A percentile compares a stretch with the other conserved stretches of the same genome.
Evolutionary conservation across 1,140 invertebrate species (phyloP).

Genomic region (Polypedilum pembai): DNA sequence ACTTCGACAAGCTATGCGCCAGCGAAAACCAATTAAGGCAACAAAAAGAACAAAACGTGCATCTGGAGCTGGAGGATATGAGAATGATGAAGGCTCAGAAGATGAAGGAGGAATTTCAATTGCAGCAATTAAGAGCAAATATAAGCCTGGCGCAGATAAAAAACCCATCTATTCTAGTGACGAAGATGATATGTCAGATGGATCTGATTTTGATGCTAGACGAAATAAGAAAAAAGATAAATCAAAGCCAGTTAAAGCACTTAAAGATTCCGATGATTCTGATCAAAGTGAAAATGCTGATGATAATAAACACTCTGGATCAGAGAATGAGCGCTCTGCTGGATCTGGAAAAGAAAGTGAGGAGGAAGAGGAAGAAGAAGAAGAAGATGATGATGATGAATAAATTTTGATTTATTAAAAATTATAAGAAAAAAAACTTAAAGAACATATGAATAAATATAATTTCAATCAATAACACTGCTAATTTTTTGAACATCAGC

Average conservation of each 20-base stretch:
- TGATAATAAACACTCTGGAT: conserved; percentile 33
- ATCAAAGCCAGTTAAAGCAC: conserved; percentile 65
- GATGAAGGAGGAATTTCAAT: conserved; percentile 87
- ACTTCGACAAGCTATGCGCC: conserved; percentile 73
- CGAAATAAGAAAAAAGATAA: conserved; percentile 69
- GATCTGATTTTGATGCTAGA: conserved; percentile 74
- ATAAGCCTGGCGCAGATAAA: conserved; percentile 59
- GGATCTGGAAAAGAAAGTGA: not conserved
- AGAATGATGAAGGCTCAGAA: conserved; percentile 73
- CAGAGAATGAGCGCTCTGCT: not conserved
- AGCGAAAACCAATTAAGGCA: conserved; percentile 50
- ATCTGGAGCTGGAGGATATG: conserved; percentile 48
- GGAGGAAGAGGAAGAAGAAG: not conserved
- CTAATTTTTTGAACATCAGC: conserved; percentile 28
- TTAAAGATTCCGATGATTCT: conserved; percentile 67
- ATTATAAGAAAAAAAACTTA: too few relatives aligned
- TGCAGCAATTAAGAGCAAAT: conserved; percentile 90
- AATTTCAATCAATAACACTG: conserved; percentile 28
- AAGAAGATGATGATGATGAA: not conserved
- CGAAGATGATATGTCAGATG: conserved; percentile 75
- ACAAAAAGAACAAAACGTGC: conserved; percentile 54
- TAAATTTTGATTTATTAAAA: not conserved
- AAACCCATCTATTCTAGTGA: conserved; percentile 86
- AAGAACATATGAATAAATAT: not conserved
- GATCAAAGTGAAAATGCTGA: conserved; percentile 39